Evolutionary conservation across 1,140 invertebrate genomes (phyloP), one percentile per base, ranked within the genome.

Genomic region (Cepaea nemoralis): DNA sequence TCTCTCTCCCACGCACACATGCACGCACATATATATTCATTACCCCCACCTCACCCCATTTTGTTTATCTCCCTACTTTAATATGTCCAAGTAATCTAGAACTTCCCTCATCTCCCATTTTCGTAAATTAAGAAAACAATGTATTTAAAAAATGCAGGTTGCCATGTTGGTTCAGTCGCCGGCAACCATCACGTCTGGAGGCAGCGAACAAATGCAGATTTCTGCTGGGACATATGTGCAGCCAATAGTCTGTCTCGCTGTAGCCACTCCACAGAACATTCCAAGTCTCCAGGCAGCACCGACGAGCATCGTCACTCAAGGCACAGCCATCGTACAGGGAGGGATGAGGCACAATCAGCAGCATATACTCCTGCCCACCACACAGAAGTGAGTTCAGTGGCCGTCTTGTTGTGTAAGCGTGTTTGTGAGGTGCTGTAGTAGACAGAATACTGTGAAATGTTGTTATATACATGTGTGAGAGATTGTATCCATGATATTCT

Each of bases 281-380:
- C 27, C 81, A 77, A 50, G 77, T 69, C 59, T 79, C 55, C 59
- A 67, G 66, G 39, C 77, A 24, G 77, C 59, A 35, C 55, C 81
- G 37, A 84, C 59, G 55, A 70, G 27, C 77, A 79, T 79, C 31
- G 33, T 66, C 27, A 63, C 78, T 33, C 37, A 69, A 31, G 67
- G 66, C 48, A 48, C 79, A 79, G 45, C 75, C 50, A 35, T 77
- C 3, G 35, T 73, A 39, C 86, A 87, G 48, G 75, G 84, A 14
- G 63, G 59, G 48, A 39, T 75, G 40, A 59, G 83, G 35, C 85
- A 83, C 22, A 59, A 42, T n/a, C 81, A 82, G 67, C 85, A 86
- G 55, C 84, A 85, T 59, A 80, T 89, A 37, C 80, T 89, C 14
- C 42, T 89, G 35, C 86, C 88, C 3, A 85, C 88, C 16, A 83